These are phyloP conservation scores for Thymelicus lineola DNA, from an alignment of 2,888 invertebrate genomes.

Conservation along the genomic window DNA sequence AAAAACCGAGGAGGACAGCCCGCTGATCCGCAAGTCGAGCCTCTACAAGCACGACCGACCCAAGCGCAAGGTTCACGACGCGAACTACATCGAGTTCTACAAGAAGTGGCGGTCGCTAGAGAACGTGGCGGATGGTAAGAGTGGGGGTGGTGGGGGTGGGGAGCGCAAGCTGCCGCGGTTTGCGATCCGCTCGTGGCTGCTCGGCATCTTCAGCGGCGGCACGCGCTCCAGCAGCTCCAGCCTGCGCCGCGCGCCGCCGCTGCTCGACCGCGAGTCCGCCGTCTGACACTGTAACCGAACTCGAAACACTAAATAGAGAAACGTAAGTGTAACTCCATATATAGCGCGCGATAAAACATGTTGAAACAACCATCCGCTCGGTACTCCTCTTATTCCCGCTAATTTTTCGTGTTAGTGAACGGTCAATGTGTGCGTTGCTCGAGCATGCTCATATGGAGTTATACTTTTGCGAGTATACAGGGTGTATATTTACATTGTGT, in stretches of 20 bases:
- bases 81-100: conserved; percentile 80
- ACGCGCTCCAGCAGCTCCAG: conserved; percentile 86
- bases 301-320: too few species aligned
- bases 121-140: conserved; percentile 81
- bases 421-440: too few species aligned
- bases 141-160: conserved; percentile 60
- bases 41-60: conserved; percentile 68
- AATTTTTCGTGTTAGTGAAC: too few species aligned
- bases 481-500: too few species aligned
- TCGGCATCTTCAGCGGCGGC: conserved; percentile 90
- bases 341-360: too few species aligned
- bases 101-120: conserved; percentile 93
- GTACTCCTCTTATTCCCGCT: too few species aligned
- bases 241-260: conserved; percentile 74
- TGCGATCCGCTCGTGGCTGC: conserved; percentile 90
- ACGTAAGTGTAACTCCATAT: too few species aligned
- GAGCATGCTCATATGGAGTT: too few species aligned
- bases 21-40: conserved; percentile 77
- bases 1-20: conserved; percentile 71
- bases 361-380: too few species aligned
- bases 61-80: conserved; percentile 70
- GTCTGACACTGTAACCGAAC: conserved; percentile 57
- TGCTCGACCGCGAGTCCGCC: conserved; percentile 79
- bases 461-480: too few species aligned
- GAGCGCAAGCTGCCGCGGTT: conserved; percentile 87